Conservation (phyloP, 2,888 invertebrate genomes). For the Melangyna quadrimaculata region DNA sequence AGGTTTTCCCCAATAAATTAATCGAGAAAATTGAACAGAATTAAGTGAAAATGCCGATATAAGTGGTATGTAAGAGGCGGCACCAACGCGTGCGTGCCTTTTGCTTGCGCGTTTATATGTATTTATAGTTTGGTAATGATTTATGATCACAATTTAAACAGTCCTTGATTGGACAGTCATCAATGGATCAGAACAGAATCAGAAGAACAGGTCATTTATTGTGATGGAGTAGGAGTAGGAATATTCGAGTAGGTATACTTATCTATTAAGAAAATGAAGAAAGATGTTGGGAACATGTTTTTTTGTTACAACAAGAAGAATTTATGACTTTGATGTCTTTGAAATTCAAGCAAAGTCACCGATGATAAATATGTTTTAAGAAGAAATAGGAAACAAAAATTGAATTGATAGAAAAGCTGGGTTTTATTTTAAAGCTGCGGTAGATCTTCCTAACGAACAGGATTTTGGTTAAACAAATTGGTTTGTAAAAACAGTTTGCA, state of each 20-base stretch:
- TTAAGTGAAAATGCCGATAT: conserved; percentile 52
- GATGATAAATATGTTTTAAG: not conserved
- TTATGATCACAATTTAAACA: not conserved
- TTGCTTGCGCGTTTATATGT: no score
- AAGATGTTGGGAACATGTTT: not conserved
- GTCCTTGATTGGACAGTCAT: conserved; percentile 18
- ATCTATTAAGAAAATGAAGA: not conserved
- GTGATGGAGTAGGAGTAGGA: not conserved
- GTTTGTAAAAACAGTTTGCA: no score
- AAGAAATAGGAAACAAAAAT: not conserved
- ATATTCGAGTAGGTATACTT: not conserved
- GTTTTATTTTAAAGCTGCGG: no score
- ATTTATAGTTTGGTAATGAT: conserved; percentile 21
- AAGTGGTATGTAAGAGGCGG: conserved; percentile 3
- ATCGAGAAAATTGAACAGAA: conserved; percentile 48
- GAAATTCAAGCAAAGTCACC: not conserved
- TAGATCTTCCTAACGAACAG: no score
- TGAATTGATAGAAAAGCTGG: not conserved
- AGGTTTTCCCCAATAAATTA: conserved; percentile 50
- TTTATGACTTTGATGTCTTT: not conserved
- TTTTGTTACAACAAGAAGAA: not conserved
- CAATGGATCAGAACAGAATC: not conserved
- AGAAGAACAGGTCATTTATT: not conserved
- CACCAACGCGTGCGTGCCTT: conserved; percentile 15
- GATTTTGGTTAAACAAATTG: no score